Evolutionary conservation across 1,140 invertebrate genomes (phyloP), one percentile per base, ranked within the genome.

Genomic region (Sinella curviseta): DNA sequence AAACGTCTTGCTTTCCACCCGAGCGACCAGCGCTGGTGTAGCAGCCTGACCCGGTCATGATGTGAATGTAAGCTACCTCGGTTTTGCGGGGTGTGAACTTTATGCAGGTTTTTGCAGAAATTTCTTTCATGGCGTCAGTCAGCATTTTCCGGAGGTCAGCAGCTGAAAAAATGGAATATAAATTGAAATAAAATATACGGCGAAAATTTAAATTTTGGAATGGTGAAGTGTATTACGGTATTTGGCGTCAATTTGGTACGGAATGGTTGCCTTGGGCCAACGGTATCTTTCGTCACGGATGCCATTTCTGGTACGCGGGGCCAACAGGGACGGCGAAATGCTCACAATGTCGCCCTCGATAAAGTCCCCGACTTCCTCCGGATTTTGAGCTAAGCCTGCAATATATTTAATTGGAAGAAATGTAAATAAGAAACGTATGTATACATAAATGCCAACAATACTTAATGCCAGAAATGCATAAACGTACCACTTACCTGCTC

Each of bases 1-100:
- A 91, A 0, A 91, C 83, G 1, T 89, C 87, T 83, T 93, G 92
- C 4, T 89, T 88, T n/a, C 89, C 88, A 1, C 87, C 87, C 39
- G 86, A 86, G 26, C 89, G 85, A 1, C 90, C 90, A 0, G 90
- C 89, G 55, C 86, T 85, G 0, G 89, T 90, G 87, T 88, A 90
- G 78, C 90, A 90, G n/a, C 89, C 89, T 8, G 14, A 31, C 8
- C 17, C 24, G 16, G 74, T 26, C 2, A 20, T 39, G 3, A 75
- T 17, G 39, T 75, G 4, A 8, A 75, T 24, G 39, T 48, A 75
- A 24, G 35, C 74, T 26, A n/a, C 28, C 31, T 75, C 34, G 12
- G 17, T 36, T 30, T 12, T n/a, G 2, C 74, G 14, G 26, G 74
- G 74, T 14, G 4, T 48, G 24, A 75, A 75, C 2, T 30, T 14